Base-by-base conservation (phyloP, 2,797 vertebrate species). In the Muscicapa comitata region DNA sequence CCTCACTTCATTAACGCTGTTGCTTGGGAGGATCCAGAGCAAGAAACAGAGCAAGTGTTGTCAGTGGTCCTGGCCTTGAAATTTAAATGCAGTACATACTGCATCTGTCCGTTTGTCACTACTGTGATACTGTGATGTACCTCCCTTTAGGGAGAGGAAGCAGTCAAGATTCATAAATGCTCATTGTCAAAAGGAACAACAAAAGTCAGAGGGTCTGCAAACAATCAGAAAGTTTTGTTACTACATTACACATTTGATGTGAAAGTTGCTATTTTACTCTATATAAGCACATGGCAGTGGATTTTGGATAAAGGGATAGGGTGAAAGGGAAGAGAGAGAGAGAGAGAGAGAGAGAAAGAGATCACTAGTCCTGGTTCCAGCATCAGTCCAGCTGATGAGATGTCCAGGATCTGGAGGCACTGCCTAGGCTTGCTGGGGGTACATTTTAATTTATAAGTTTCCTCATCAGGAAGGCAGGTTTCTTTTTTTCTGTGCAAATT, bases 211-310 rank as follows among this genome's bases (percentile, higher is more conserved):
- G 29, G 3, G 11, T 40, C 59, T 59, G 25, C 33, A 35, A 53
- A 18, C 68, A 40, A 35, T 31, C n/a, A 26, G 17, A 29, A 66
- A 31, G 25, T 73, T 86, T 80, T 53, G 54, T 59, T 59, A 35
- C 12, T 53, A 10, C 21, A 0, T 53, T 53, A 13, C 8, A 23
- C 9, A 21, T 25, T 31, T 51, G 37, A 10, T 15, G 4, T 51
- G 20, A 10, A 63, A 31, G n/a, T 51, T 75, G 50, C 8, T 43
- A 0, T 38, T 15, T 25, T 19, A 18, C 17, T 62, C 37, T 38
- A 0, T 13, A 6, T 38, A 17, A 68, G 23, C 2, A 0, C 24
- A 7, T 57, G 71, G 28, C n/a, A 71, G 6, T 45, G 37, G 28
- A 10, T 29, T 63, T 45, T 51, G 71, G 24, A 26, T 15, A 43